Base-by-base conservation (phyloP, 2,113 vertebrate genomes). In the Mustela nigripes region DNA sequence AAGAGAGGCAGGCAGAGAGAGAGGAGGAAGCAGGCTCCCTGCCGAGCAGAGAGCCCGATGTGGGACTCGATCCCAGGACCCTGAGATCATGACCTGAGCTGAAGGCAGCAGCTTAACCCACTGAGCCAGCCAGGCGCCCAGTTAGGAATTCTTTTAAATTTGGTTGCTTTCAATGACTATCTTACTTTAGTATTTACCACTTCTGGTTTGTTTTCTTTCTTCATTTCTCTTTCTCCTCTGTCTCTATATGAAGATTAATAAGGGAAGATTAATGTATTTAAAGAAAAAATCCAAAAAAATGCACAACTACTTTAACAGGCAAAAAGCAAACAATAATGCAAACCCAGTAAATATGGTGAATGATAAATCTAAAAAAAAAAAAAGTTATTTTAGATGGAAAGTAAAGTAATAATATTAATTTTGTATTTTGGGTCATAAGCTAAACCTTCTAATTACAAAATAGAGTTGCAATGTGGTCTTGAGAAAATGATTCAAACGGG, bases 321-420 rank as follows among this genome's bases (percentile, higher is more conserved):
- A 48, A 65, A 92, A 58, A 53, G 21, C 7, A 78, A 91, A 39
- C 78, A 28, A 56, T 39, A 63, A 39, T 48, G n/a, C 39, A 60
- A 65, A 82, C 15, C 18, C 82, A 87, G 65, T 90, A 60, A 63
- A 33, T 63, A 83, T 56, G 22, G 5, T 91, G 33, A 76, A 39
- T 65, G 67, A 74, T 33, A 2, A 4, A 42, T 74, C 24, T 22
- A 91, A 45, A 33, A 53, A 50, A 45, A 48, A 58, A 65, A 39
- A 39, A 69, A 71, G 2, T 83, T 45, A 76, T 93, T 95, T 88
- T 95, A 53, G 9, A 63, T 88, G 12, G 69, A 91, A 94, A 83
- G 82, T 22, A 60, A 83, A 86, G 65, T 74, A 63, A 56, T 81
- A 71, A 85, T 39, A 79, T 4, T 28, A 2, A 67, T 67, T 78